Conservation (phyloP, 2,113 vertebrate genomes). For the Catharus fuscescens region DNA sequence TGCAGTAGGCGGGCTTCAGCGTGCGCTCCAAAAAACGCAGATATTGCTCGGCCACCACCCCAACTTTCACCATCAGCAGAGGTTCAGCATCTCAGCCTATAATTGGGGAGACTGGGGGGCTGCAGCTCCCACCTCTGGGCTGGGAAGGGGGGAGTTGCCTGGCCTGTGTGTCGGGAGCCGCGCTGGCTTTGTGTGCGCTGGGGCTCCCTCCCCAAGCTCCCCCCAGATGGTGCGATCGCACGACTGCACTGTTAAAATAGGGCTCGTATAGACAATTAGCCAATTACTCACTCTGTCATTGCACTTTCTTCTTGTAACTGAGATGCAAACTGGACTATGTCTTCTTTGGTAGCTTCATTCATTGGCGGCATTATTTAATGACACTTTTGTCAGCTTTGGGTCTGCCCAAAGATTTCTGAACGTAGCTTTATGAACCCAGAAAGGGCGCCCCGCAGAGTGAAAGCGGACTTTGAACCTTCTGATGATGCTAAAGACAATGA, state of each 20-base stretch:
- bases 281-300: constrained; percentile 68
- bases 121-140: background rate
- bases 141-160: constrained; percentile 21
- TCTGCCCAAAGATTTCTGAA: constrained; percentile 65
- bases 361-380: constrained; percentile 63
- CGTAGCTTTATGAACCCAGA: constrained; percentile 67
- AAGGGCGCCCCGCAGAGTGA: constrained; percentile 2
- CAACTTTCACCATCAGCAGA: accelerated
- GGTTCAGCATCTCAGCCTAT: accelerated
- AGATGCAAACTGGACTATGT: constrained; percentile 69
- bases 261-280: constrained; percentile 63
- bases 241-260: constrained; percentile 67
- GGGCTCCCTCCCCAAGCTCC: constrained; percentile 50
- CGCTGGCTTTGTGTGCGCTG: constrained; percentile 45
- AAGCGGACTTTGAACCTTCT: constrained; percentile 61
- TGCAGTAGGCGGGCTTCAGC: background rate
- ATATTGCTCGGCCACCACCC: accelerated
- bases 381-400: constrained; percentile 67
- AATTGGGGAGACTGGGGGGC: background rate
- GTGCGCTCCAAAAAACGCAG: accelerated
- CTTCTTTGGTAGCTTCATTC: constrained; percentile 71
- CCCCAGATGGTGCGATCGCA: constrained; percentile 68
- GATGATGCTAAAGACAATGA: constrained; percentile 53
- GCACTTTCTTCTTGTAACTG: constrained; percentile 71
- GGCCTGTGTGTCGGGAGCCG: background rate